Percentiles rank a stretch among this genome's conserved stretches.
These are phyloP conservation scores for Clarias fuscus DNA, from an alignment of 2,797 vertebrate species.

Conservation along the genomic window DNA sequence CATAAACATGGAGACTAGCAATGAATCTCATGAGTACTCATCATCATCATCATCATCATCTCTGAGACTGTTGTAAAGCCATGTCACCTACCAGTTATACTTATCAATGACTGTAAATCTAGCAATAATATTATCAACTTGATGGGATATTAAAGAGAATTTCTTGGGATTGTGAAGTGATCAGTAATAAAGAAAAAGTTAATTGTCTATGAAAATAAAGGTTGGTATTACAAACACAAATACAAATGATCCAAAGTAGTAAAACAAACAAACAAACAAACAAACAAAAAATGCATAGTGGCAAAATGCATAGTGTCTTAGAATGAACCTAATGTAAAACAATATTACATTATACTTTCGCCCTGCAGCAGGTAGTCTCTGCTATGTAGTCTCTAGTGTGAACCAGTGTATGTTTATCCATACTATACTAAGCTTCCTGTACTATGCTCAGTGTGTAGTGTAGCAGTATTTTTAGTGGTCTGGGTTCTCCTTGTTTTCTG, in stretches of 20 bases:
- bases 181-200: background rate
- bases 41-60: background rate
- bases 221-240: background rate
- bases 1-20: background rate
- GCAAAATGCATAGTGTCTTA: background rate
- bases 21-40: background rate
- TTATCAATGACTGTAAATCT: background rate
- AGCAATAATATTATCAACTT: background rate
- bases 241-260: background rate
- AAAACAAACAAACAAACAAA: no score
- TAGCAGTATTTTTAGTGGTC: background rate
- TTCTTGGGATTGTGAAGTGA: background rate
- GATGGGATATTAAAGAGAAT: background rate
- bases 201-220: background rate
- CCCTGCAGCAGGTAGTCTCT: background rate
- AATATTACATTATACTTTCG: background rate
- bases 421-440: background rate
- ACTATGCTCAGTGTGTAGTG: background rate
- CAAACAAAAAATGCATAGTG: no score
- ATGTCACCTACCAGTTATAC: background rate
- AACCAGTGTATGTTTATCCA: background rate
- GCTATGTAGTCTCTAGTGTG: background rate
- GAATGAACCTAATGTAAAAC: background rate
- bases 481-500: slow-evolving; percentile 49
- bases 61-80: background rate